Conservation (phyloP, 2,113 vertebrate species). For the Orcinus orca region DNA sequence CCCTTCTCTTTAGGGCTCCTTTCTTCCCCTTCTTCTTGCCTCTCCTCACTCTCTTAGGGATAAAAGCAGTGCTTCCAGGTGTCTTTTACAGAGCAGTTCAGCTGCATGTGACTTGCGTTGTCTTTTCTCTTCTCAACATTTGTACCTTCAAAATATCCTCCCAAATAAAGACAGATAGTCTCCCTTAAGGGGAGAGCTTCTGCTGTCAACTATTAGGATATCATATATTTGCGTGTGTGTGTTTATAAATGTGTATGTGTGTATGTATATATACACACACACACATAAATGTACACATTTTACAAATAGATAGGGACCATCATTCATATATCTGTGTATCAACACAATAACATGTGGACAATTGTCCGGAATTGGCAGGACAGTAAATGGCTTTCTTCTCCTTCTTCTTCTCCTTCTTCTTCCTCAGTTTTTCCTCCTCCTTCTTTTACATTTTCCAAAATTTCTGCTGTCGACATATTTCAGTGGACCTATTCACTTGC, state of each 20-base stretch:
- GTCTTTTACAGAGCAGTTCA: neutral
- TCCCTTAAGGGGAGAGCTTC: neutral
- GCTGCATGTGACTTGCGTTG: too few relatives aligned
- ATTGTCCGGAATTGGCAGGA: neutral
- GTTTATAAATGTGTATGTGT: neutral
- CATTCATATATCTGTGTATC: neutral
- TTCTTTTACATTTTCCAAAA: neutral
- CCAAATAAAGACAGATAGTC: neutral
- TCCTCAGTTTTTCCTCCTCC: neutral
- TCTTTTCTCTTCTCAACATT: neutral
- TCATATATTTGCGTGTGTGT: too few relatives aligned
- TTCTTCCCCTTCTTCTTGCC: too few relatives aligned
- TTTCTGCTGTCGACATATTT: neutral
- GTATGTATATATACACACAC: fast-evolving
- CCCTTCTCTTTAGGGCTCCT: neutral
- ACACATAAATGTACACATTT: neutral
- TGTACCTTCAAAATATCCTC: neutral
- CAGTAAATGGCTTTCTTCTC: neutral
- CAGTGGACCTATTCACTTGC: too few relatives aligned
- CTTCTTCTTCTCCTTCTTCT: neutral
- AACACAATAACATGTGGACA: neutral
- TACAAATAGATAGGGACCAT: neutral
- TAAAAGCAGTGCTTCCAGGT: neutral
- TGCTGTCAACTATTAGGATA: neutral
- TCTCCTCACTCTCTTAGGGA: neutral